phyloP scores from a whole-genome alignment of 2,888 invertebrate species.

The Ryuthela nishihirai region DNA sequence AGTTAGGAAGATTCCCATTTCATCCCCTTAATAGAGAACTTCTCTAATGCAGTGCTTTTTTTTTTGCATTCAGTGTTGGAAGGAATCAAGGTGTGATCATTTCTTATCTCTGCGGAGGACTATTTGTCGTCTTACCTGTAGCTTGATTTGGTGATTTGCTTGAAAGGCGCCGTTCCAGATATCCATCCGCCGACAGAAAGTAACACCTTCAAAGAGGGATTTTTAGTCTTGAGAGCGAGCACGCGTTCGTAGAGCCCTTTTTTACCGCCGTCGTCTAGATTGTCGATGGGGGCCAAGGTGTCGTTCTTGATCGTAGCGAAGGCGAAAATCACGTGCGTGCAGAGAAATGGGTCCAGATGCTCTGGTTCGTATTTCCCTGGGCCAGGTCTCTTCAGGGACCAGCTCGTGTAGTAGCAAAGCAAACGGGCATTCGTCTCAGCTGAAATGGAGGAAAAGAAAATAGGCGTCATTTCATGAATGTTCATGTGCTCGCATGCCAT shows the following conservation, averaged over 20 bases:
- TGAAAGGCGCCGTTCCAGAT: conserved; percentile 83
- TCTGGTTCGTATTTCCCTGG: conserved; percentile 84
- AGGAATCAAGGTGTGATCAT: too few relatives aligned
- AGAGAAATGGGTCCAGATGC: conserved; percentile 79
- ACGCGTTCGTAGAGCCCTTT: conserved; percentile 65
- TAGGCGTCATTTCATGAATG: too few relatives aligned
- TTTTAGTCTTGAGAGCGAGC: conserved; percentile 77
- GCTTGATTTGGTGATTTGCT: conserved; percentile 73
- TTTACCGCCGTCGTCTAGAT: conserved; percentile 57
- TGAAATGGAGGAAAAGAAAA: not conserved
- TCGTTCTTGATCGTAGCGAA: conserved; percentile 87
- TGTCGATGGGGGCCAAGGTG: conserved; percentile 69
- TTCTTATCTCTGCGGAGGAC: too few relatives aligned
- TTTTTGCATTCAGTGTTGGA: too few relatives aligned
- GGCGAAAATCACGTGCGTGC: conserved; percentile 92
- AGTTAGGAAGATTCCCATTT: too few relatives aligned
- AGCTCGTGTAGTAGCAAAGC: conserved; percentile 93
- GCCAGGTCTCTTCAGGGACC: conserved; percentile 89
- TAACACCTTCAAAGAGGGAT: conserved; percentile 73
- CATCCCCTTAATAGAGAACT: too few relatives aligned
- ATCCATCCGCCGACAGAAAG: conserved; percentile 83
- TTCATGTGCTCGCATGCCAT: too few relatives aligned
- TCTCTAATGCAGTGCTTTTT: too few relatives aligned
- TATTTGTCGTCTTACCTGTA: conserved; percentile 42
- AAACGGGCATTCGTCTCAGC: conserved; percentile 67